Base-by-base conservation (phyloP, 92 coral and sea anemone species). In the Epizoanthus illoricatus region DNA sequence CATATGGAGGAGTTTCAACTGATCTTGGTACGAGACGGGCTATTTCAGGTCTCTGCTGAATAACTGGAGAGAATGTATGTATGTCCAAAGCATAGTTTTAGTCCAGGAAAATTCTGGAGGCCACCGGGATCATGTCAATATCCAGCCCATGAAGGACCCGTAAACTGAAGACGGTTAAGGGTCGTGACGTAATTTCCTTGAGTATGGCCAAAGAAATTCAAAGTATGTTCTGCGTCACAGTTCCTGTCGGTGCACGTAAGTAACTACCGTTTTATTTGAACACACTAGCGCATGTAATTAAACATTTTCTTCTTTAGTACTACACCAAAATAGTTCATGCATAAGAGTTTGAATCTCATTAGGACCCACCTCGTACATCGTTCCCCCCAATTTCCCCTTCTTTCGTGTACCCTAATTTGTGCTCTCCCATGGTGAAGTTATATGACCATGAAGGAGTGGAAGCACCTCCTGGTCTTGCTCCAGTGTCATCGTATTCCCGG, bases 41-140 rank as follows among this genome's bases (percentile, higher is more conserved):
- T 65, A 49, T 66, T 81, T 81, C 54, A 71, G 68, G 56, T 21
- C 36, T 74, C 78, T 56, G 52, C 64, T 12, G 57, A 81, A 40
- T 41, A 69, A 65, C 66, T 59, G 54, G 65, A 43, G 65, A 65
- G 43, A 68, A 66, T 45, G 64, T 80, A 62, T 72, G n/a, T 81
- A n/a, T 81, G 78, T 70, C 85, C 85, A 52, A 63, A 69, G 55
- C 78, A 69, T 63, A 69, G 85, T 76, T 71, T 55, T 47, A 18
- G 69, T 57, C 85, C 69, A 42, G 85, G 85, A 52, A 72, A 76
- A 56, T 69, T 69, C 75, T 81, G 65, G 85, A 61, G 85, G 85
- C 78, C 85, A 42, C 76, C 57, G 57, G 55, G 62, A 81, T 81
- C 57, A 17, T 81, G 79, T 56, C 28, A 81, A 24, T 69, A 81